These are phyloP conservation scores for Baccha elongata DNA, from an alignment of 2,888 invertebrate species.

Conservation along the genomic window DNA sequence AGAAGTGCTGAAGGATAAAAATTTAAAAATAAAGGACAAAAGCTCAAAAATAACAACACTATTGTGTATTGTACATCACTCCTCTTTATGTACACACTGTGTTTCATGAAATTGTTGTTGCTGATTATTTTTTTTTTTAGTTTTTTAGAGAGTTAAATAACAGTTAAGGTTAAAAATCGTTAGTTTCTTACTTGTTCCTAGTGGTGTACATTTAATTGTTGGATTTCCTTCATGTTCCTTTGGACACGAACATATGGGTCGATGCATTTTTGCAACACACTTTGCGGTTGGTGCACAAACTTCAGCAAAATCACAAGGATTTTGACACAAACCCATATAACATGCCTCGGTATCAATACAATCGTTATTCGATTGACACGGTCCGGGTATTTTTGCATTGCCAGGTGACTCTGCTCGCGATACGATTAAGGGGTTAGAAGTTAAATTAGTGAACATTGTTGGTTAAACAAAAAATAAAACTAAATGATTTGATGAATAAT, in stretches of 20 bases:
- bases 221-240: constrained; percentile 92
- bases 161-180: constrained; percentile 48
- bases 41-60: constrained; percentile 29
- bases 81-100: not conserved
- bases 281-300: constrained; percentile 89
- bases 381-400: constrained; percentile 88
- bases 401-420: constrained; percentile 85
- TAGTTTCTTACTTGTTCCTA: constrained; percentile 88
- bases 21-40: not conserved
- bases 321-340: constrained; percentile 91
- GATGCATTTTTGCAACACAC: constrained; percentile 91
- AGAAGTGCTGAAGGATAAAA: constrained; percentile 31
- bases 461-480: constrained; percentile 42
- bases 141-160: constrained; percentile 30
- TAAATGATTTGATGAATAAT: constrained; percentile 44
- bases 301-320: constrained; percentile 92
- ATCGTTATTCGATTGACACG: constrained; percentile 92
- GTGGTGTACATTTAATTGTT: constrained; percentile 89
- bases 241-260: constrained; percentile 91
- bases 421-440: constrained; percentile 45
- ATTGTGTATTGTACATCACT: constrained; percentile 49
- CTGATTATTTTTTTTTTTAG: not conserved
- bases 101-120: not conserved
- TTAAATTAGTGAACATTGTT: constrained; percentile 52
- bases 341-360: constrained; percentile 93